phyloP scores from a whole-genome alignment of 2,113 vertebrate species.

The Albula glossodonta region DNA sequence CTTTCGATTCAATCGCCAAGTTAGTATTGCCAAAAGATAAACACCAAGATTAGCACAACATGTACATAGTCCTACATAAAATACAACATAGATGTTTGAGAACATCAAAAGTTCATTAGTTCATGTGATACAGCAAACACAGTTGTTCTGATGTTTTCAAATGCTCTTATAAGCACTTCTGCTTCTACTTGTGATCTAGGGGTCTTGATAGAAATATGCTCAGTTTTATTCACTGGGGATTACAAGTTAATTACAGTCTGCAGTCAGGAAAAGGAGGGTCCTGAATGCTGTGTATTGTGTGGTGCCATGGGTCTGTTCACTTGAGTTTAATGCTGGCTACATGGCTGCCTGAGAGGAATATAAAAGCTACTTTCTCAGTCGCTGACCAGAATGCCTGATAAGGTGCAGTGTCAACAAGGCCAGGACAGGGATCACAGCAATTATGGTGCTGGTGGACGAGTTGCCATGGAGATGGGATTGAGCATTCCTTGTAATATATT shows the following conservation, averaged over 20 bases:
- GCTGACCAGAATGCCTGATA: slow-evolving; percentile 82
- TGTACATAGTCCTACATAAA: not conserved
- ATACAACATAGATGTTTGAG: slow-evolving; percentile 2
- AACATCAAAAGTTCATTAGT: slow-evolving; percentile 25
- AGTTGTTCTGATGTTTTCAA: slow-evolving; percentile 30
- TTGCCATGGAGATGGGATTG: slow-evolving; percentile 85
- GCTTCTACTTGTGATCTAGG: slow-evolving; percentile 31
- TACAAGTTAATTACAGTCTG: slow-evolving; percentile 47
- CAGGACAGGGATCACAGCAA: slow-evolving; percentile 75
- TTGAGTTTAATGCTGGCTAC: slow-evolving; percentile 56
- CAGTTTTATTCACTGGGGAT: slow-evolving; percentile 47
- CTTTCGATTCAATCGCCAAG: not conserved
- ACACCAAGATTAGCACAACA: not conserved
- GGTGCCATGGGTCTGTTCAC: slow-evolving; percentile 50
- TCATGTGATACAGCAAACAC: slow-evolving; percentile 31
- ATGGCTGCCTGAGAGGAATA: slow-evolving; percentile 68
- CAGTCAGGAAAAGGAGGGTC: slow-evolving; percentile 38
- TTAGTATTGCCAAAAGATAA: not conserved
- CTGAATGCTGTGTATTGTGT: slow-evolving; percentile 47
- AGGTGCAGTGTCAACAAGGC: slow-evolving; percentile 76
- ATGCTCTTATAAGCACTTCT: not conserved
- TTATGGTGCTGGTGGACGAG: slow-evolving; percentile 75
- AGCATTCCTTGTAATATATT: slow-evolving; percentile 82
- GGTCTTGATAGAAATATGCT: slow-evolving; percentile 30
- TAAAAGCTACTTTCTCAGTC: slow-evolving; percentile 70